Percentiles rank a stretch among this genome's conserved stretches.
phyloP scores from a whole-genome alignment of 2,113 vertebrate genomes.

The Odontesthes bonariensis region DNA sequence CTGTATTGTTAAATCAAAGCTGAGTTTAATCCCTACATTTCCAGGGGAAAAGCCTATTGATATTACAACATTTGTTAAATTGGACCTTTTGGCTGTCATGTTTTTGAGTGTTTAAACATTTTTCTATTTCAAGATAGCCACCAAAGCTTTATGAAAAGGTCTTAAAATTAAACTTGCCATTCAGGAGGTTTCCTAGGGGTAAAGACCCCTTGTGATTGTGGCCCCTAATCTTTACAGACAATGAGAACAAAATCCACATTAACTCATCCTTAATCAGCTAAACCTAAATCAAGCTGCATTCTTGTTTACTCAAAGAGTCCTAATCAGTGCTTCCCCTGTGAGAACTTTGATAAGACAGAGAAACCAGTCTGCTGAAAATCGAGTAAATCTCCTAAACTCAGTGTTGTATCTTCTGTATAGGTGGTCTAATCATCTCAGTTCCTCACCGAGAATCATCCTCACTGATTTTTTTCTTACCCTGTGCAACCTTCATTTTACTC shows the following conservation, averaged over 20 bases:
- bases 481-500: conserved; percentile 54
- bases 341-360: conserved; percentile 65
- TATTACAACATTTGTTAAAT: too few species aligned
- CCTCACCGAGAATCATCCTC: conserved; percentile 65
- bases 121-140: too few species aligned
- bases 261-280: conserved; percentile 59
- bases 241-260: conserved; percentile 22
- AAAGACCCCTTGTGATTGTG: conserved; percentile 4
- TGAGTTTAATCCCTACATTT: too few species aligned
- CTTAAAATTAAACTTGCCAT: not conserved
- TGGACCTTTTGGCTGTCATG: too few species aligned
- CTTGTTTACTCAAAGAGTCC: conserved; percentile 54
- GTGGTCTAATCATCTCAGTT: conserved; percentile 77
- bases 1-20: too few species aligned
- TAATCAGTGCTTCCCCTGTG: conserved; percentile 55
- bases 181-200: not conserved
- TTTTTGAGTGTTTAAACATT: too few species aligned
- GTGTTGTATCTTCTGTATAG: conserved; percentile 59
- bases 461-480: conserved; percentile 28
- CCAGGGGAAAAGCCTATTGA: too few species aligned
- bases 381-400: conserved; percentile 52
- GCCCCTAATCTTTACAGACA: conserved; percentile 27
- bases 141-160: not conserved
- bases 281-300: conserved; percentile 54
- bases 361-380: conserved; percentile 36